A percentile compares a stretch with the other conserved stretches of the same genome.
phyloP scores from a whole-genome alignment of 1,140 invertebrate species.

The Agraylea sexmaculata region DNA sequence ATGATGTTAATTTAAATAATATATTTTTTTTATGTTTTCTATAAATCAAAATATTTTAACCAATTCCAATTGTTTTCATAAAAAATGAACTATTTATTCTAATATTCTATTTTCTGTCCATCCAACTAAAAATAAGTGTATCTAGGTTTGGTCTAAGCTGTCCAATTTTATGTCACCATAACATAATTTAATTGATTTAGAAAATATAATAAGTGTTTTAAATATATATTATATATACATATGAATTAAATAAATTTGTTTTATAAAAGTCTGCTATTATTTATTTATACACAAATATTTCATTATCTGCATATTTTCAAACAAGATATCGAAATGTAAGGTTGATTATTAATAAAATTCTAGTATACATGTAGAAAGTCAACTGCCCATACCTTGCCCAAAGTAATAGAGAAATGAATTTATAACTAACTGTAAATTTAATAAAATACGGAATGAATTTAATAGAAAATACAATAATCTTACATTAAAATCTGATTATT shows the following conservation, averaged over 20 bases:
- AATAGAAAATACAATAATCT: no score
- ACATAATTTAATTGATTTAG: slow-evolving; percentile 20
- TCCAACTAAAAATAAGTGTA: slow-evolving; percentile 20
- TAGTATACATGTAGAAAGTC: no score
- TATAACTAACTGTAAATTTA: no score
- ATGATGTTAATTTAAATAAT: neutral
- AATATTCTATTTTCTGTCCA: slow-evolving; percentile 22
- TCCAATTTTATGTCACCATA: slow-evolving; percentile 22
- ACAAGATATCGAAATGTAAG: no score
- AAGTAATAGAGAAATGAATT: no score
- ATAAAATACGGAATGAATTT: no score
- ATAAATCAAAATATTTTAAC: neutral
- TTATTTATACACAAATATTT: no score
- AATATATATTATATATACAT: slow-evolving; percentile 19
- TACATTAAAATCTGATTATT: no score
- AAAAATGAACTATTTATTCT: slow-evolving; percentile 10
- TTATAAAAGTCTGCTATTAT: slow-evolving; percentile 15
- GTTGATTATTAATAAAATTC: no score
- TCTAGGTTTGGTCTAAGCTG: slow-evolving; percentile 22
- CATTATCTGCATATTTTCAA: no score
- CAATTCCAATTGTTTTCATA: slow-evolving; percentile 4
- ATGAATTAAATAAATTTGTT: slow-evolving; percentile 18
- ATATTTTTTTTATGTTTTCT: slow-evolving; percentile 3
- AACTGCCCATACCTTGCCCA: no score
- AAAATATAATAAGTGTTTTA: slow-evolving; percentile 22